Percentiles rank a stretch among this genome's conserved stretches.
These are phyloP conservation scores for Reinhardtius hippoglossoides DNA, from an alignment of 2,113 vertebrate genomes.

Conservation along the genomic window DNA sequence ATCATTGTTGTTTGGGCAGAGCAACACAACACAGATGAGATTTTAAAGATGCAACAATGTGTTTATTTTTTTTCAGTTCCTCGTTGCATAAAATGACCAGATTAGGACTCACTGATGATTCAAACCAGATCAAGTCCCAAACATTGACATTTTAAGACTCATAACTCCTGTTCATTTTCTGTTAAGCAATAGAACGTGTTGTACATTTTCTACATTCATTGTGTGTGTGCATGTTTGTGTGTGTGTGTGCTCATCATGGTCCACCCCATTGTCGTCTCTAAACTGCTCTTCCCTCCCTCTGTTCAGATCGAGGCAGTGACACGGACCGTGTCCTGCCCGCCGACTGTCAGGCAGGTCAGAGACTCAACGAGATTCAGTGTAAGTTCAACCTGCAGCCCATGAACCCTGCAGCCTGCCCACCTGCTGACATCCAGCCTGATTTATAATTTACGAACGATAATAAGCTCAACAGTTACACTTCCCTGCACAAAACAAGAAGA, in stretches of 20 bases:
- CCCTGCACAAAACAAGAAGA: too few species aligned
- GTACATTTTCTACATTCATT: slow-evolving; percentile 9
- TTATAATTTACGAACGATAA: background rate
- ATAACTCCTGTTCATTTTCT: background rate
- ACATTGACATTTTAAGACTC: background rate
- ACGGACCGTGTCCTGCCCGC: slow-evolving; percentile 77
- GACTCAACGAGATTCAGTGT: slow-evolving; percentile 79
- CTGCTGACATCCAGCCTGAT: slow-evolving; percentile 16
- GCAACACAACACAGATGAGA: background rate
- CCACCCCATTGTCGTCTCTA: slow-evolving; percentile 73
- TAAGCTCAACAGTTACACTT: background rate
- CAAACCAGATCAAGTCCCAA: background rate
- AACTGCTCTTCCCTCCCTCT: slow-evolving; percentile 80
- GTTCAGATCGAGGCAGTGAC: slow-evolving; percentile 80
- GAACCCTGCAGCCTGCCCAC: slow-evolving; percentile 48
- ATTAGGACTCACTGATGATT: background rate
- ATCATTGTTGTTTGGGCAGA: slow-evolving; percentile 5
- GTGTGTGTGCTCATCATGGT: slow-evolving; percentile 29
- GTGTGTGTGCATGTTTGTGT: slow-evolving; percentile 8
- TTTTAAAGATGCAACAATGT: slow-evolving; percentile 15
- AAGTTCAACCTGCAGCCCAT: slow-evolving; percentile 70
- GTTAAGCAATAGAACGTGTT: background rate
- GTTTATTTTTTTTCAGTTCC: background rate
- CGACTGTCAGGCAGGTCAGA: slow-evolving; percentile 79
- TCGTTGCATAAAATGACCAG: background rate